phyloP scores from a whole-genome alignment of 2,888 invertebrate species.

The Opisthograptis luteolata region DNA sequence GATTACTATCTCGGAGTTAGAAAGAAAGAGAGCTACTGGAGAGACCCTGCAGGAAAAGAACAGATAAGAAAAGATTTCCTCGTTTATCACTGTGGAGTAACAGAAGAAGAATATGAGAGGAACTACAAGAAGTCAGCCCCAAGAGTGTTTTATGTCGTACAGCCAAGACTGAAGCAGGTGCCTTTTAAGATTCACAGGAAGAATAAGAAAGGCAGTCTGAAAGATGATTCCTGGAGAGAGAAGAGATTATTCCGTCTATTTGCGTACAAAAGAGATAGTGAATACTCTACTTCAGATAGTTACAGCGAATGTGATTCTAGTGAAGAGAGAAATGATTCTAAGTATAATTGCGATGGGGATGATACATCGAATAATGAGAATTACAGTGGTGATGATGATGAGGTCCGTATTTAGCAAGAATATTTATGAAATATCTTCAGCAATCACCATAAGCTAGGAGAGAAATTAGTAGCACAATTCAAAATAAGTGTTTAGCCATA shows the following conservation, averaged over 20 bases:
- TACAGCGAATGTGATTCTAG: conserved; percentile 77
- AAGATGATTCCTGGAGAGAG: conserved; percentile 73
- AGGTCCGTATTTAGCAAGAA: conserved; percentile 22
- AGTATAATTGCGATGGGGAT: conserved; percentile 23
- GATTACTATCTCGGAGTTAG: conserved; percentile 75
- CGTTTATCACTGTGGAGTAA: conserved; percentile 70
- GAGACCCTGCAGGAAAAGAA: conserved; percentile 70
- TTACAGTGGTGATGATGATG: conserved; percentile 3
- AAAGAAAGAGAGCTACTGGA: conserved; percentile 71
- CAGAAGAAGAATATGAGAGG: conserved; percentile 71
- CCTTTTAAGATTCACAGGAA: conserved; percentile 76
- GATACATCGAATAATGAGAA: conserved; percentile 14
- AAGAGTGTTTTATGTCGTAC: conserved; percentile 50
- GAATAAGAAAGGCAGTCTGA: conserved; percentile 44
- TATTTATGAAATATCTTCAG: no score
- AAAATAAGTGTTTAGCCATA: no score
- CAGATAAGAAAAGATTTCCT: conserved; percentile 75
- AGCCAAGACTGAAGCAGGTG: conserved; percentile 71
- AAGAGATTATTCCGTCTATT: conserved; percentile 73
- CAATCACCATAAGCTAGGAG: neutral
- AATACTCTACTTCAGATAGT: conserved; percentile 72
- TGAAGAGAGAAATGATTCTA: conserved; percentile 38
- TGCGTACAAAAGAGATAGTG: conserved; percentile 65
- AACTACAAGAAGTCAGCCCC: conserved; percentile 54
- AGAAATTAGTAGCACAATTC: no score